Evolutionary conservation across 1,140 invertebrate species (phyloP), one percentile per base, ranked within the genome.

Genomic region (Ericerus pela): DNA sequence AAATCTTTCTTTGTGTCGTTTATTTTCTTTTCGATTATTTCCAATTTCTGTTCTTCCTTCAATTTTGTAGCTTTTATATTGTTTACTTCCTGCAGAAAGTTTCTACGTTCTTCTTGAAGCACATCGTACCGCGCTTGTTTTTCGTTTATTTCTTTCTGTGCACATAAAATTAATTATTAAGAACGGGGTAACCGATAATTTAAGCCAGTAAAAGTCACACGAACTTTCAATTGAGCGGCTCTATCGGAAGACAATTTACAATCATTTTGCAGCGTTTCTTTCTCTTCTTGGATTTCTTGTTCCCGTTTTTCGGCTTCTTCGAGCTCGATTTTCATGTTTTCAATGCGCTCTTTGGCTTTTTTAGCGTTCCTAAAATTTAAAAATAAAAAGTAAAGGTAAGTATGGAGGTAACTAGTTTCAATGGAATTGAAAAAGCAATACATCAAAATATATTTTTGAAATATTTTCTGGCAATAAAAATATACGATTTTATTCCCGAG

Each of bases 11-110:
- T 73, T 12, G 80, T 74, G 3, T 84, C 81, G 20, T 80, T 76
- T 47, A 91, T 68, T 16, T 73, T 68, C 28, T 78, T 79, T 12
- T 77, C 75, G 43, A 75, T 74, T 38, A 79, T 79, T 52, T 78
- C 79, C 0, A 89, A 59, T 56, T 84, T 80, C 59, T 87, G 80
- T 55, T 89, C 85, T 1, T 87, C 67, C 62, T 89, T 83, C 2
- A 88, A 73, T 53, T 87, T 78, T 51, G 79, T 69, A 2, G 75
- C 73, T 64, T 81, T 87, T 41, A 81, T 66, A 58, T 81, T 76
- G 54, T 78, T 81, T 62, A 87, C 82, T 38, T 77, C 70, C 18
- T 75, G 72, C 38, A 76, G 73, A 0, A 79, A 66, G n/a, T 70
- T 72, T 0, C 74, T 73, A 5, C 78, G 71, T 24, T 72, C 73